Evolutionary conservation across 2,888 invertebrate genomes (phyloP).

Genomic region (Eristalis pertinax): DNA sequence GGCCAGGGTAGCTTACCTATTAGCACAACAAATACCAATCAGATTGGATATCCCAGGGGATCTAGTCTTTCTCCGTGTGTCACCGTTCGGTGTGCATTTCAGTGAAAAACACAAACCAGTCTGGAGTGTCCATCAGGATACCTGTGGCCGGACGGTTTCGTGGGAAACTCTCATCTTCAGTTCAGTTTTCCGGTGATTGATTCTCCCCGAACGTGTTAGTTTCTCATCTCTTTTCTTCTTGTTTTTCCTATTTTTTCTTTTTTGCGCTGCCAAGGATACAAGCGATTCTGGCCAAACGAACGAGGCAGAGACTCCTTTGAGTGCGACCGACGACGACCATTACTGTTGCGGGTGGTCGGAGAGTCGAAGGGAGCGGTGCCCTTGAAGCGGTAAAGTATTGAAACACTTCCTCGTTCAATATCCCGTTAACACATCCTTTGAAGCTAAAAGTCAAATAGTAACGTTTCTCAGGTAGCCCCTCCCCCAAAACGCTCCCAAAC

Average conservation of each 20-base stretch:
- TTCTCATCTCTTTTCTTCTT: no score
- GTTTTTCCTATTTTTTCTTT: neutral
- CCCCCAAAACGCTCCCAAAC: no score
- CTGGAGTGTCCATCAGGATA: slow-evolving; percentile 28
- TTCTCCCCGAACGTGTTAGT: slow-evolving; percentile 32
- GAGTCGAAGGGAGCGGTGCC: neutral
- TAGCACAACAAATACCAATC: slow-evolving; percentile 72
- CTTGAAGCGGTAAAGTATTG: slow-evolving; percentile 20
- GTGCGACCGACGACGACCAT: neutral
- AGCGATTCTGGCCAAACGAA: neutral
- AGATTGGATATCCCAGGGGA: slow-evolving; percentile 65
- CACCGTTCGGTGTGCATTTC: neutral
- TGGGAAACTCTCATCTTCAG: slow-evolving; percentile 6
- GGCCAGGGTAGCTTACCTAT: slow-evolving; percentile 49
- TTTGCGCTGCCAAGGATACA: neutral
- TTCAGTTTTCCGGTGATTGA: slow-evolving; percentile 61
- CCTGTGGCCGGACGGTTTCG: slow-evolving; percentile 46
- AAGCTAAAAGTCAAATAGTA: slow-evolving; percentile 37
- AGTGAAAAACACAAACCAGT: slow-evolving; percentile 15
- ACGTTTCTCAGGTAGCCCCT: slow-evolving; percentile 14
- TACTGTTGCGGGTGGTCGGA: neutral
- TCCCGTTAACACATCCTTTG: slow-evolving; percentile 32
- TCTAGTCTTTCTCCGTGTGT: slow-evolving; percentile 48
- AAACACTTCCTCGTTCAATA: slow-evolving; percentile 7
- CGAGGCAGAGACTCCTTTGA: slow-evolving; percentile 8